phyloP scores from a whole-genome alignment of 1,140 invertebrate species.

The Ditylenchus dipsaci region DNA sequence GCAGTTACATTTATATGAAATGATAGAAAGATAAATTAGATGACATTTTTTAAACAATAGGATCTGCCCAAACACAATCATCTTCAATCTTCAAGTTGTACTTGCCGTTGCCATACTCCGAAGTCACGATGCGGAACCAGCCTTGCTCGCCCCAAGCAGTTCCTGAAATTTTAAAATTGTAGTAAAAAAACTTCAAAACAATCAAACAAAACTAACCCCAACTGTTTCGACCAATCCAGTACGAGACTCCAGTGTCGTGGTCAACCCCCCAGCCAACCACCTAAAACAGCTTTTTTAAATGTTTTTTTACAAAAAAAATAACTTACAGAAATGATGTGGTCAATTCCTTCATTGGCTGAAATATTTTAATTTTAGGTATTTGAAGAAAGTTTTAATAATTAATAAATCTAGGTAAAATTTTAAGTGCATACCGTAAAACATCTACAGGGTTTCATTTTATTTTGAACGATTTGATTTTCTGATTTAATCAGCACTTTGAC shows the following conservation, averaged over 20 bases:
- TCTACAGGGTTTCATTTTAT: too few species aligned
- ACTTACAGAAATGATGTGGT: slow-evolving; percentile 42
- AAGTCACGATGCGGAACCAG: slow-evolving; percentile 59
- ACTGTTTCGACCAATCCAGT: slow-evolving; percentile 63
- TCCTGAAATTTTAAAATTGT: slow-evolving; percentile 55
- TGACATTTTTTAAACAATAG: slow-evolving; percentile 16
- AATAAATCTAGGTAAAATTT: neutral
- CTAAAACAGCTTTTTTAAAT: slow-evolving; percentile 20
- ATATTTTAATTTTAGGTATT: neutral
- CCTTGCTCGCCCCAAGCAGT: slow-evolving; percentile 58
- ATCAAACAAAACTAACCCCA: slow-evolving; percentile 53
- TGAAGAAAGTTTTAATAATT: too few species aligned
- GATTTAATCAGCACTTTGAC: too few species aligned
- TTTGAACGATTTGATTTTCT: too few species aligned
- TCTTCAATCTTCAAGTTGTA: slow-evolving; percentile 62
- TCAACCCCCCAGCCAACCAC: slow-evolving; percentile 63
- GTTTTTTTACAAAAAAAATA: neutral
- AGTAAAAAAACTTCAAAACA: too few species aligned
- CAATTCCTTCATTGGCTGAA: slow-evolving; percentile 37
- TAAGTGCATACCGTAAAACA: too few species aligned
- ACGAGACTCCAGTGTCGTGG: slow-evolving; percentile 58
- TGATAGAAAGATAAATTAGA: too few species aligned
- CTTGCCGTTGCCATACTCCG: slow-evolving; percentile 58
- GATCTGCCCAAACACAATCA: slow-evolving; percentile 58
- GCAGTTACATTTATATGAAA: too few species aligned